Conservation (phyloP, 2,797 vertebrate species). For the Pempheris klunzingeri region DNA sequence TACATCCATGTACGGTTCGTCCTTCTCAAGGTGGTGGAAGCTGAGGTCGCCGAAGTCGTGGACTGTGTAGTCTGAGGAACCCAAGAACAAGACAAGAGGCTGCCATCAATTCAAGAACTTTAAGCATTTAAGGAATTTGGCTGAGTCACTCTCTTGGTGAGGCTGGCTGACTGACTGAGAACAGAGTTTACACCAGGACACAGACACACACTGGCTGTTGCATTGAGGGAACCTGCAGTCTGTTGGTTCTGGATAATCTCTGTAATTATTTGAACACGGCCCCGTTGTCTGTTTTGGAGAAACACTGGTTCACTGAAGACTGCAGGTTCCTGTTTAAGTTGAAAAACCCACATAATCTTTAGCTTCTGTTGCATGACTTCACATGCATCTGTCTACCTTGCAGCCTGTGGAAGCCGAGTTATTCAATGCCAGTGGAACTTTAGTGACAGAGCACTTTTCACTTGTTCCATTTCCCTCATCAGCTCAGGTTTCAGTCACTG, state of each 20-base stretch:
- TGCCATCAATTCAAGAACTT: background rate
- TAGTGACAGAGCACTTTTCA: conserved; percentile 71
- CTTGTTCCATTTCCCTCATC: conserved; percentile 30
- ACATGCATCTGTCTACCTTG: conserved; percentile 7
- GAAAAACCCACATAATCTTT: background rate
- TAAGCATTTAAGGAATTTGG: background rate
- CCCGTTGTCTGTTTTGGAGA: background rate
- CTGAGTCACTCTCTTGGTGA: background rate
- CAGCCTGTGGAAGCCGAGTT: conserved; percentile 46
- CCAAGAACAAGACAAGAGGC: background rate
- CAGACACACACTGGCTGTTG: background rate
- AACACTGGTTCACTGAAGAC: background rate
- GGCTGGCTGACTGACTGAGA: background rate
- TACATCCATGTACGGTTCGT: conserved; percentile 91
- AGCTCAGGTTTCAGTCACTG: conserved; percentile 65
- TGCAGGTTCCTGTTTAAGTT: background rate
- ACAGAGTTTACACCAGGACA: background rate
- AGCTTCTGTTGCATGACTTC: background rate
- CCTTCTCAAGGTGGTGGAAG: conserved; percentile 91
- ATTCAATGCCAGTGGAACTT: conserved; percentile 54
- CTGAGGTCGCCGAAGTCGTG: conserved; percentile 94
- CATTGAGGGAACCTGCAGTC: background rate
- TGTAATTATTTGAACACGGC: background rate
- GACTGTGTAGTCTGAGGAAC: conserved; percentile 88
- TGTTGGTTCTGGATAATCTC: background rate